Conservation (phyloP, 2,888 invertebrate genomes). For the Stenoptilia bipunctidactyla region DNA sequence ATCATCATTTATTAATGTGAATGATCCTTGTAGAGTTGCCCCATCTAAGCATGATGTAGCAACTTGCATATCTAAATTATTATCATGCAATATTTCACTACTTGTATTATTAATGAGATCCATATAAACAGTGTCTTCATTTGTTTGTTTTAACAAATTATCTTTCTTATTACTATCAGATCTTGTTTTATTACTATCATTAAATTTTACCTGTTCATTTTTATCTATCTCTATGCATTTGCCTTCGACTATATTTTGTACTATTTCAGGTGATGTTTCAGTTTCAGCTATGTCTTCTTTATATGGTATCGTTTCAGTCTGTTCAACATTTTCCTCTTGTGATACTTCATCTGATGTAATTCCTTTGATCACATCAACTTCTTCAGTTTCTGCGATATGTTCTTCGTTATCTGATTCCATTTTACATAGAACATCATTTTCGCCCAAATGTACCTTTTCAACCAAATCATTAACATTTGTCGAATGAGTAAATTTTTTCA, state of each 20-base stretch:
- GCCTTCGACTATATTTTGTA: constrained; percentile 41
- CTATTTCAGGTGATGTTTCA: constrained; percentile 42
- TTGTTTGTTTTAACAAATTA: constrained; percentile 19
- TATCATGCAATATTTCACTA: constrained; percentile 25
- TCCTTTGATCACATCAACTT: no score
- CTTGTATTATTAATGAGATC: constrained; percentile 47
- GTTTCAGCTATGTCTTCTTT: constrained; percentile 16
- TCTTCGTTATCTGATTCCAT: no score
- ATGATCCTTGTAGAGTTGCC: constrained; percentile 13
- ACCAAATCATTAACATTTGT: no score
- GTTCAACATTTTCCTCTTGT: not conserved
- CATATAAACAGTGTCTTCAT: constrained; percentile 42
- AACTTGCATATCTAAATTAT: constrained; percentile 22
- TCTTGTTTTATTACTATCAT: constrained; percentile 12
- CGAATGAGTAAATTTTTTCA: no score
- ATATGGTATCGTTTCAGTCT: constrained; percentile 16
- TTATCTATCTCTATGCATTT: constrained; percentile 11
- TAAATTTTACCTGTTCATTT: constrained; percentile 4
- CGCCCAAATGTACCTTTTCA: no score
- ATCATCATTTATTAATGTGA: constrained; percentile 32
- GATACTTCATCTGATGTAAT: no score
- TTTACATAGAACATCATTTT: no score
- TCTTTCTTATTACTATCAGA: constrained; percentile 22
- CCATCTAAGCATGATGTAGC: constrained; percentile 25
- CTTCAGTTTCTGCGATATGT: no score